phyloP scores from a whole-genome alignment of 2,113 vertebrate species.

The Sphaerodactylus townsendi region DNA sequence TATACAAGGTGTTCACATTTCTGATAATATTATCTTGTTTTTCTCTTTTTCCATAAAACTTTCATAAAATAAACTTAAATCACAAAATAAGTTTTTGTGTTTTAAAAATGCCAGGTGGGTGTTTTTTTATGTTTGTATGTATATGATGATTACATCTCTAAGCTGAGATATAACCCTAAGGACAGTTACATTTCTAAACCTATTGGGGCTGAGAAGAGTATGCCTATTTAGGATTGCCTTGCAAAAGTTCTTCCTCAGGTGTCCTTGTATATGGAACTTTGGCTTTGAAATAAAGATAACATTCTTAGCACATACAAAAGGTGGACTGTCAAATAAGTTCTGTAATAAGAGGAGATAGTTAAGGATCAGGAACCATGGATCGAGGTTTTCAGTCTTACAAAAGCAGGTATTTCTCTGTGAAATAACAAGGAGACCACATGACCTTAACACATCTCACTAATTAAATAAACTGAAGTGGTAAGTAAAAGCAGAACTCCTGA shows the following conservation, averaged over 20 bases:
- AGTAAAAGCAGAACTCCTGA: slow-evolving; percentile 15
- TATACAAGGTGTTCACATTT: not conserved
- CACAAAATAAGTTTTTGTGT: too few relatives aligned
- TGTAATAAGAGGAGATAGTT: not conserved
- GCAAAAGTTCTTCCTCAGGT: not conserved
- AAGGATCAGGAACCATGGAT: not conserved
- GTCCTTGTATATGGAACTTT: not conserved
- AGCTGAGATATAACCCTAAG: too few relatives aligned
- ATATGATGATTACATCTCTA: too few relatives aligned
- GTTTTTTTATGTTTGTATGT: too few relatives aligned
- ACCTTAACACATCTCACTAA: not conserved
- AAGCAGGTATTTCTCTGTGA: not conserved
- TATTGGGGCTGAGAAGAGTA: too few relatives aligned
- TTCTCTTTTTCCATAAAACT: not conserved
- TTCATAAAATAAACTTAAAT: not conserved
- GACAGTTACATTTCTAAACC: too few relatives aligned
- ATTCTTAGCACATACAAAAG: not conserved
- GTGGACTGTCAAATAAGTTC: not conserved
- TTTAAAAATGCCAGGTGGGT: too few relatives aligned
- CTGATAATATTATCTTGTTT: not conserved
- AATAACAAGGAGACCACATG: not conserved
- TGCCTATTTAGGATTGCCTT: too few relatives aligned
- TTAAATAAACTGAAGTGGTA: accelerated
- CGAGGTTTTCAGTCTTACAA: not conserved
- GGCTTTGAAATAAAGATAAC: not conserved